Evolutionary conservation across 2,113 vertebrate species (phyloP).

Genomic region (Lamprotornis superbus): DNA sequence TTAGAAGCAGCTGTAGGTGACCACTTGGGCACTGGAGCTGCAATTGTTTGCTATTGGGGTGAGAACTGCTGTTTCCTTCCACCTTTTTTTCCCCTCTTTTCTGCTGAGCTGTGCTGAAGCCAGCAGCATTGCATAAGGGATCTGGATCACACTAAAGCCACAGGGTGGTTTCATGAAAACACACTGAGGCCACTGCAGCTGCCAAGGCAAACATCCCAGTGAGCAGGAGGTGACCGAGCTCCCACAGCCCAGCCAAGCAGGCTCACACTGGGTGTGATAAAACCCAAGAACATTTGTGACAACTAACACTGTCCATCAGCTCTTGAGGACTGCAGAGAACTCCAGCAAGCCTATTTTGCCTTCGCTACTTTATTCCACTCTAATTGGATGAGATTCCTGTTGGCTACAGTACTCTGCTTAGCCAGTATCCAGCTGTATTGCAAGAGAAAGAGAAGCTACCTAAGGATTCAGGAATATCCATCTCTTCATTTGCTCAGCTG

Average conservation of each 20-base stretch:
- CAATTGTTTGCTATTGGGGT: neutral
- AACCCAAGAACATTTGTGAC: neutral
- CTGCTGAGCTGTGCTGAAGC: neutral
- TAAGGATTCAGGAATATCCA: neutral
- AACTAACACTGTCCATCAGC: neutral
- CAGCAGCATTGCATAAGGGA: neutral
- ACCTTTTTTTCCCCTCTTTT: neutral
- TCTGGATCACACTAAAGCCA: neutral
- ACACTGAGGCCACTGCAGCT: neutral
- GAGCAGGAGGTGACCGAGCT: neutral
- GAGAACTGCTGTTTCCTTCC: neutral
- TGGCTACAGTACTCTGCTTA: neutral
- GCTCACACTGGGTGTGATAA: rapidly evolving
- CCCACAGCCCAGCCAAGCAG: neutral
- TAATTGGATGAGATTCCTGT: neutral
- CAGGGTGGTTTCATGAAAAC: neutral
- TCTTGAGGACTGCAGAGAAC: neutral
- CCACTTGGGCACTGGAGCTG: neutral
- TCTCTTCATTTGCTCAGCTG: neutral
- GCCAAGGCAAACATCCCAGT: neutral
- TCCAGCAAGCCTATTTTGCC: neutral
- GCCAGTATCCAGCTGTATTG: neutral
- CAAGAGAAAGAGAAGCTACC: neutral
- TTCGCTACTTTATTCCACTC: neutral
- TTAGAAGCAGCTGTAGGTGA: neutral